These are phyloP conservation scores for Rhinogobius similis DNA, from an alignment of 2,113 vertebrate species.

Conservation along the genomic window DNA sequence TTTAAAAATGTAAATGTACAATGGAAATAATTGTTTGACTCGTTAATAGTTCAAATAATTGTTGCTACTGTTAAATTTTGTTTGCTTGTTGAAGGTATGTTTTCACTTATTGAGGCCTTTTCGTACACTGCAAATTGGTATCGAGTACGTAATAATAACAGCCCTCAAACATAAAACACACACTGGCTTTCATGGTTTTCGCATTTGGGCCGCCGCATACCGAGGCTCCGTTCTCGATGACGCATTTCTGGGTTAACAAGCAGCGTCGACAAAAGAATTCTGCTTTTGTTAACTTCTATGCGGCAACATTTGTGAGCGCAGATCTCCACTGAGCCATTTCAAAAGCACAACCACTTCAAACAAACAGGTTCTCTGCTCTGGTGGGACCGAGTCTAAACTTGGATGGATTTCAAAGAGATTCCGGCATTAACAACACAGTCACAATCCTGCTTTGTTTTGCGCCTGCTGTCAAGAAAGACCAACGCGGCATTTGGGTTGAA, in stretches of 20 bases:
- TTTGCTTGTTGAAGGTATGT: not conserved
- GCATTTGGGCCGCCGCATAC: not conserved
- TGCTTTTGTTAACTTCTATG: conserved; percentile 31
- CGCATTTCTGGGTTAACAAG: conserved; percentile 6
- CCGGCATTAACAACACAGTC: conserved; percentile 2
- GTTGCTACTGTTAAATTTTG: too few relatives aligned
- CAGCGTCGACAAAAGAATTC: conserved; percentile 17
- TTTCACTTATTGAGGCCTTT: not conserved
- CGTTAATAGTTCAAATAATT: too few relatives aligned
- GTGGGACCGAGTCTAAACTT: conserved; percentile 32
- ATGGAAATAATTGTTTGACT: too few relatives aligned
- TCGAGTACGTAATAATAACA: not conserved
- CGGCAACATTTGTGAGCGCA: conserved; percentile 14
- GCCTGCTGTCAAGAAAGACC: conserved; percentile 15
- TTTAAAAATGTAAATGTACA: too few relatives aligned
- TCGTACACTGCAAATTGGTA: not conserved
- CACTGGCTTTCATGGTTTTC: not conserved
- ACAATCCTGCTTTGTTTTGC: conserved; percentile 9
- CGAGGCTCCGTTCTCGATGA: not conserved
- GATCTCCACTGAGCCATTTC: conserved; percentile 44
- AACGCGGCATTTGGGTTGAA: not conserved
- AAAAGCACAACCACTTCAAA: conserved; percentile 53
- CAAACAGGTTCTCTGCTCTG: conserved; percentile 40
- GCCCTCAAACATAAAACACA: not conserved
- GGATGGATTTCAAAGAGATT: conserved; percentile 36